Conservation (phyloP, 2,888 invertebrate genomes). For the Trichogramma dendrolimi region DNA sequence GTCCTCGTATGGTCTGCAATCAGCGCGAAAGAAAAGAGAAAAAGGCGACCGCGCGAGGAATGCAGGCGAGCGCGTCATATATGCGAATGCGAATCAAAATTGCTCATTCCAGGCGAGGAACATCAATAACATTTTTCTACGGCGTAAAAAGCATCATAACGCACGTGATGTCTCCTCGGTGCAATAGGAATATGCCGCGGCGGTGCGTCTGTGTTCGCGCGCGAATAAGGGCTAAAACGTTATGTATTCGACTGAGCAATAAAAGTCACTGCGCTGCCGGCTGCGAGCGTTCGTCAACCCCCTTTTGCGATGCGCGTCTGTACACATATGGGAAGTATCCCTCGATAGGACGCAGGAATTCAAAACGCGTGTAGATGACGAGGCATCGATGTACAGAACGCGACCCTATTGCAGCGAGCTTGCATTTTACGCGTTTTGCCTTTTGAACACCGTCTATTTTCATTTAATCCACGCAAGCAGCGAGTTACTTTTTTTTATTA, state of each 20-base stretch:
- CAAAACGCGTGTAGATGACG: slow-evolving; percentile 23
- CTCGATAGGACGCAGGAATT: slow-evolving; percentile 24
- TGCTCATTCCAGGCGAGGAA: slow-evolving; percentile 26
- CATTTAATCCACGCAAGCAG: no score
- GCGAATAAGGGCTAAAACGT: slow-evolving; percentile 1
- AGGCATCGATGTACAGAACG: neutral
- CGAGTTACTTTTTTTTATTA: no score
- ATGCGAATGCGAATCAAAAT: slow-evolving; percentile 18
- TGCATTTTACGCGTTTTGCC: no score
- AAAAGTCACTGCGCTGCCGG: slow-evolving; percentile 43
- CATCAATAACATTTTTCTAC: slow-evolving; percentile 28
- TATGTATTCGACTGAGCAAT: slow-evolving; percentile 44
- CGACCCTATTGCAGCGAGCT: no score
- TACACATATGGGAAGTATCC: neutral
- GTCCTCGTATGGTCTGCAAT: no score
- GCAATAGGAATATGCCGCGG: slow-evolving; percentile 8
- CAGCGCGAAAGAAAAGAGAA: no score
- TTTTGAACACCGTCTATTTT: no score
- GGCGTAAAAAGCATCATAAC: slow-evolving; percentile 20
- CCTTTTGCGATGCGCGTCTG: neutral
- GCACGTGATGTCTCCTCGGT: neutral
- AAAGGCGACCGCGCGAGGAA: no score
- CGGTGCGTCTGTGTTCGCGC: neutral
- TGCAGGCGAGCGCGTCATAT: no score
- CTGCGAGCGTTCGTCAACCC: neutral